Conservation (phyloP, 2,113 vertebrate genomes). For the Syngnathus floridae region DNA sequence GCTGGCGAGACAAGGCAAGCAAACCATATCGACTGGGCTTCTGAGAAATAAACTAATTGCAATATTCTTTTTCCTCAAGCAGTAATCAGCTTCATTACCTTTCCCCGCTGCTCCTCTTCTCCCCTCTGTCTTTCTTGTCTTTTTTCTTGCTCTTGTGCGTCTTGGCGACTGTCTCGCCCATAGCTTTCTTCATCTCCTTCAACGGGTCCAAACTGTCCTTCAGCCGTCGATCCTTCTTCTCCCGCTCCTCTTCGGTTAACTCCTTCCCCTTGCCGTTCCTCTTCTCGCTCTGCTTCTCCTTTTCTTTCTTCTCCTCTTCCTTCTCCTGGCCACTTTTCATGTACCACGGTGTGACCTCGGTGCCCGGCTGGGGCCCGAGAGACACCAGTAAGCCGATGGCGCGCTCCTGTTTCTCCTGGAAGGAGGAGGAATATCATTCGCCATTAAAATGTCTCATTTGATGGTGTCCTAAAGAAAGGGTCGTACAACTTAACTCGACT, state of each 20-base stretch:
- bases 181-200: conserved; percentile 67
- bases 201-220: conserved; percentile 67
- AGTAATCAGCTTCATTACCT: conserved; percentile 40
- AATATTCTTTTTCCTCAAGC: too few relatives aligned
- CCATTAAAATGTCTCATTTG: too few relatives aligned
- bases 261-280: conserved; percentile 52
- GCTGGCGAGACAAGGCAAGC: conserved; percentile 32
- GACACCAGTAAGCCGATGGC: conserved; percentile 84
- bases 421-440: too few relatives aligned
- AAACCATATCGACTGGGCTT: background rate
- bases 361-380: conserved; percentile 78
- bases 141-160: conserved; percentile 55
- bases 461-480: background rate
- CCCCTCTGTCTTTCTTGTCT: conserved; percentile 36
- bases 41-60: too few relatives aligned
- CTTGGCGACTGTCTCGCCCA: conserved; percentile 52
- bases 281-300: conserved; percentile 55
- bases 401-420: conserved; percentile 80
- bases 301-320: conserved; percentile 33
- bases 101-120: conserved; percentile 41
- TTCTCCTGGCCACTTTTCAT: conserved; percentile 63
- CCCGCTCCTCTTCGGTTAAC: conserved; percentile 65
- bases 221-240: conserved; percentile 65
- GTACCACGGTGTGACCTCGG: conserved; percentile 83
- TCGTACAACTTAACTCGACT: background rate